These are phyloP conservation scores for Diabrotica virgifera DNA, from an alignment of 1,140 invertebrate genomes.

Conservation along the genomic window DNA sequence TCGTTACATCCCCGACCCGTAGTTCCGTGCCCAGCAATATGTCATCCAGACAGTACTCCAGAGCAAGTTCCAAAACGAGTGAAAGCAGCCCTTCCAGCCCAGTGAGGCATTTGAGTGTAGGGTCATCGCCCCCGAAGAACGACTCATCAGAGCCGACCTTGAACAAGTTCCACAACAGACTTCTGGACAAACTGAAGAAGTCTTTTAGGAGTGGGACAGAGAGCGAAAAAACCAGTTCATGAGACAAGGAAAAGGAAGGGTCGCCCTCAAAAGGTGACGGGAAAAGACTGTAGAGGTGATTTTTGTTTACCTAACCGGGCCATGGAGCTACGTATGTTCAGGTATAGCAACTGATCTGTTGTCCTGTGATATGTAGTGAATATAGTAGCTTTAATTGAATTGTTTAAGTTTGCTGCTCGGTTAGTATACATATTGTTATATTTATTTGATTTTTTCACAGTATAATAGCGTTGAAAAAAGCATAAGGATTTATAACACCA, in stretches of 20 bases:
- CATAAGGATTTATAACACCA: background rate
- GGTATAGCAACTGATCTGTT: slow-evolving; percentile 35
- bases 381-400: slow-evolving; percentile 13
- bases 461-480: too few relatives aligned
- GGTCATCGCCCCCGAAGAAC: slow-evolving; percentile 57
- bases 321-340: slow-evolving; percentile 24
- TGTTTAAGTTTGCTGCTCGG: background rate
- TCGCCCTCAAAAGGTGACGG: slow-evolving; percentile 13
- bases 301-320: slow-evolving; percentile 19
- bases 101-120: slow-evolving; percentile 50
- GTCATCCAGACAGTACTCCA: slow-evolving; percentile 53
- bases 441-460: too few relatives aligned
- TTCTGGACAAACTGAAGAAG: slow-evolving; percentile 79
- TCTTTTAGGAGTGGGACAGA: slow-evolving; percentile 63
- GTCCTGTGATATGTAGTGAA: slow-evolving; percentile 36
- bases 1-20: slow-evolving; percentile 59
- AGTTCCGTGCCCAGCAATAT: slow-evolving; percentile 61
- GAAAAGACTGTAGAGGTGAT: slow-evolving; percentile 23
- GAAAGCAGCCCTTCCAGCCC: slow-evolving; percentile 59
- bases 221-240: slow-evolving; percentile 45
- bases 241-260: slow-evolving; percentile 32
- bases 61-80: slow-evolving; percentile 58
- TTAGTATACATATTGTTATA: too few relatives aligned
- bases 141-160: slow-evolving; percentile 58
- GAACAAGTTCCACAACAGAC: slow-evolving; percentile 80